Evolutionary conservation across 2,797 vertebrate species (phyloP), one percentile per base, ranked within the genome.

Genomic region (Crenichthys baileyi): DNA sequence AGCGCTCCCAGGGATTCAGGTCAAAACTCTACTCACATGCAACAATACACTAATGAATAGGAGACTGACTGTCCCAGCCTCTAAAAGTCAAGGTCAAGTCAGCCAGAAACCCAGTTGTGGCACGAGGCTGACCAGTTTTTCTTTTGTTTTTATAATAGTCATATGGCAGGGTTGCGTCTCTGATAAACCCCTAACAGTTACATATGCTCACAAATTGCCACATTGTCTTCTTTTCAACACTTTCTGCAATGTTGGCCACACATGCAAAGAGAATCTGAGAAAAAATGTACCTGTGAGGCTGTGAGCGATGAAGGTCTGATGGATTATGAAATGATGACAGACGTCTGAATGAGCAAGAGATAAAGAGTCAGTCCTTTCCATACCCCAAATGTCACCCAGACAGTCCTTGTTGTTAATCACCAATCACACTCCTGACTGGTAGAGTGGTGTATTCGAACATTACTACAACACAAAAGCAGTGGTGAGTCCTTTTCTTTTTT

Each of bases 251-350:
- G 48, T 55, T 73, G 74, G 61, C 29, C 29, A 72, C 53, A 76
- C 70, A 51, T 78, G 70, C 55, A 65, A 48, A 75, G 53, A 82
- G 65, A 79, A 70, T 77, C 68, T 31, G 70, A 50, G 72, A 60
- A 79, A 63, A 70, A 71, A 61, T 55, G 68, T 85, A 87, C 86
- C 80, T 85, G 84, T 88, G 58, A 31, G 24, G 5, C 15, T 53
- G 18, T 53, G 55, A 81, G n/a, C 61, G 70, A 68, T 55, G n/a
- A 26, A 65, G 58, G 36, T 72, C 68, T 87, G 86, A 91, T 76
- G 91, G 87, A 89, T 84, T 77, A 82, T 72, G 84, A 92, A 89
- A 89, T 80, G 72, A 89, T 86, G 89, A 88, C 7, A 51, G 83
- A 87, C 44, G 68, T 67, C 81, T 67, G 75, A 48, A 70, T 22